Evolutionary conservation across 2,888 invertebrate species (phyloP), one percentile per base, ranked within the genome.

Genomic region (Leucophora obtusa): DNA sequence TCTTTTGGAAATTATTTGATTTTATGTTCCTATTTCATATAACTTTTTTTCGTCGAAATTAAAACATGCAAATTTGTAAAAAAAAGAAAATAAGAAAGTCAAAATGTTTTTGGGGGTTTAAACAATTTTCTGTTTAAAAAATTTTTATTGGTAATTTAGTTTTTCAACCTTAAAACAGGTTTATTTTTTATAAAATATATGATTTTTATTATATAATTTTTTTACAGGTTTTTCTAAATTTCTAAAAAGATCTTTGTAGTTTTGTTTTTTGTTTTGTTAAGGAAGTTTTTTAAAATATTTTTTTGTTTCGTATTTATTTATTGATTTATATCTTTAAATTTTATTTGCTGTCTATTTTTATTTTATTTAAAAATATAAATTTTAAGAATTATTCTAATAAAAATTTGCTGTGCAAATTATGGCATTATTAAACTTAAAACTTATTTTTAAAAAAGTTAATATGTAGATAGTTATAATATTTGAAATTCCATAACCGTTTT

Each of bases 81-180:
- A 6, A 7, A 28, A 28, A 28, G 7, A 70, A 69, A 60, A 70
- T 24, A 28, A 53, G 56, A 51, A 62, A 65, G 51, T 70, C 72
- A 53, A 72, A 83, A 63, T 43, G 28, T 56, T 68, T 63, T 66
- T 68, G 43, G 6, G 24, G 28, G 28, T 28, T 28, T 28, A 28
- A 28, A 28, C 4, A n/a, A 47, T 47, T 60, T 33, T 24, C 33
- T 62, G 21, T 18, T 28, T 14, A 47, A 59, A 50, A 62, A 11
- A 18, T 50, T 66, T 63, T 73, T 76, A 68, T 78, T 28, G 28
- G 7, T 28, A 28, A 28, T 28, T 28, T 28, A 28, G 28, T 28
- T 28, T 28, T 76, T 66, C 54, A 82, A 84, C 85, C 85, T 83
- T 85, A 85, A 82, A 85, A 85, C 85, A 85, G 85, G 83, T 83